Conservation (phyloP, 2,797 vertebrate species). For the Rousettus madagascariensis region DNA sequence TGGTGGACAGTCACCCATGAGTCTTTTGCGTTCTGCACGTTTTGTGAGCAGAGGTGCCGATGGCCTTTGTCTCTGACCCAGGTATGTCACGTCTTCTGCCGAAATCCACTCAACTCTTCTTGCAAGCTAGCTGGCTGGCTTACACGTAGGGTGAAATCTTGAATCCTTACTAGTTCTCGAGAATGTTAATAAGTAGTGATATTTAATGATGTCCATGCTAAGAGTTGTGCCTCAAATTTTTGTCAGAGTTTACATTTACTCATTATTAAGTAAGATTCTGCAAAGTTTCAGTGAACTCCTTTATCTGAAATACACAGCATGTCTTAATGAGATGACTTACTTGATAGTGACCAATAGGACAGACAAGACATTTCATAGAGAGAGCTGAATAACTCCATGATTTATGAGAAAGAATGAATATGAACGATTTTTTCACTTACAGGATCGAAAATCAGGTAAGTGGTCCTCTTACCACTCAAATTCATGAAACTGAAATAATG, state of each 20-base stretch:
- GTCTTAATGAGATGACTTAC: slow-evolving; percentile 9
- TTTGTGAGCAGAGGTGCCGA: neutral
- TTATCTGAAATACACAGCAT: neutral
- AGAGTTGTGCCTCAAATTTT: neutral
- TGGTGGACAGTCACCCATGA: neutral
- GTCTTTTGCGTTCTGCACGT: neutral
- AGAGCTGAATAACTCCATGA: neutral
- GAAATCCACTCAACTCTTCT: neutral
- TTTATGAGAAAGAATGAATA: neutral
- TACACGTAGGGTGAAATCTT: neutral
- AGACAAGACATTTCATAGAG: neutral
- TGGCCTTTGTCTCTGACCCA: neutral
- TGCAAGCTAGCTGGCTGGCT: neutral
- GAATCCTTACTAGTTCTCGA: neutral
- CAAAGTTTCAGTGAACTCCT: neutral
- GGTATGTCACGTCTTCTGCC: neutral
- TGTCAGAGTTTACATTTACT: neutral
- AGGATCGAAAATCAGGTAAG: neutral
- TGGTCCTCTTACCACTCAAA: neutral
- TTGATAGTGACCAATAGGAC: neutral
- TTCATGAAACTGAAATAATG: neutral
- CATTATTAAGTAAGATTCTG: neutral
- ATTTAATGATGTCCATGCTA: neutral
- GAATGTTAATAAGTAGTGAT: neutral
- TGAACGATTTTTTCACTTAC: neutral